Conservation (phyloP, 1,140 invertebrate genomes). For the Pectinophora gossypiella region DNA sequence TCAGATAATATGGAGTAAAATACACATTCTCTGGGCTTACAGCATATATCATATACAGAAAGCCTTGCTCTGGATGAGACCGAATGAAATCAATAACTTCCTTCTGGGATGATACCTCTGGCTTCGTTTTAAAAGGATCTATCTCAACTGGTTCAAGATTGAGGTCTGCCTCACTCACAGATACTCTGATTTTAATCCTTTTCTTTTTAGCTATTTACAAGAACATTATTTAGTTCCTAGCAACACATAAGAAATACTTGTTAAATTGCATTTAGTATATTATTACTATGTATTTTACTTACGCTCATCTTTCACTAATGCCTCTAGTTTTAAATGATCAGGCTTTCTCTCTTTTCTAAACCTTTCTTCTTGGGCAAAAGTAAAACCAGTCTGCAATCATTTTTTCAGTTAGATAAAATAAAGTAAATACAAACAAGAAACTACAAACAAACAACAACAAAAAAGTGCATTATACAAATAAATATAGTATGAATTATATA, state of each 20-base stretch:
- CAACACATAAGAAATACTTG: background rate
- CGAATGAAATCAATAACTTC: constrained; percentile 75
- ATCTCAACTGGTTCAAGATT: constrained; percentile 16
- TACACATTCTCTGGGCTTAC: constrained; percentile 80
- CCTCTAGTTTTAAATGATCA: background rate
- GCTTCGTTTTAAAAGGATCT: constrained; percentile 54
- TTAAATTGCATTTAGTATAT: background rate
- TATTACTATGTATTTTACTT: background rate
- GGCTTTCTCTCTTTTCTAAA: constrained; percentile 42
- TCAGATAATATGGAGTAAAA: constrained; percentile 82
- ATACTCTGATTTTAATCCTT: constrained; percentile 43
- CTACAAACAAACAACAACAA: no score
- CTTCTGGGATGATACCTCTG: constrained; percentile 59
- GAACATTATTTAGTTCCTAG: no score
- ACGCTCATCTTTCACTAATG: background rate
- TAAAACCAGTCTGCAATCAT: constrained; percentile 57
- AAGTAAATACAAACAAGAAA: no score
- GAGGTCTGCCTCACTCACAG: constrained; percentile 18
- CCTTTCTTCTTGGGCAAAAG: constrained; percentile 46
- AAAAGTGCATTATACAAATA: no score
- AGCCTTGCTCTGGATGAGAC: constrained; percentile 71
- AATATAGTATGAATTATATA: no score
- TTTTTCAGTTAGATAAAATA: no score
- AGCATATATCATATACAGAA: constrained; percentile 83
- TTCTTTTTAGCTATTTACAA: constrained; percentile 35